Evolutionary conservation across 2,113 vertebrate genomes (phyloP), one percentile per base, ranked within the genome.

Genomic region (Sprattus sprattus): DNA sequence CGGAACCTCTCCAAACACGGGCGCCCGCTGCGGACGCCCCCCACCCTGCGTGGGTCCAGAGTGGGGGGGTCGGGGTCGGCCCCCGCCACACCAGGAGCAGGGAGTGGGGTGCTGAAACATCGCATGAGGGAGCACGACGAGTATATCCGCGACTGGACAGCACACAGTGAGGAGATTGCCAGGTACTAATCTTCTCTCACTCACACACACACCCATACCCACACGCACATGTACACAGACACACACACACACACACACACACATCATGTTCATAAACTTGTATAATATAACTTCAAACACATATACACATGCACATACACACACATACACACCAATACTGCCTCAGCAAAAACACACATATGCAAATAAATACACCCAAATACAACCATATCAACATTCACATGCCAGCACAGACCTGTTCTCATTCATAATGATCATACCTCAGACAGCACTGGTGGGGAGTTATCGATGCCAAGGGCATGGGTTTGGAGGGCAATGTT

Each of bases 151-250:
- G 98, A 99, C 85, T 99, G 98, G 98, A 99, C 98, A 16, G 97
- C 98, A 46, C 98, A 99, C 93, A 96, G 98, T 64, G 98, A 99
- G 92, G 98, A 99, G 94, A 99, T 99, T 87, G 98, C 98, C 93
- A 99, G 98, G 98, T 99, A 95, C 85, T 89, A 81, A 94, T 92
- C 90, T 85, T 44, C 20, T 60, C 89, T 44, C 4, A 82, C 80
- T 32, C 75, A n/a, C 45, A 9, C 67, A 81, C 78, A 81, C 3
- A 18, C 67, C 81, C 67, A 60, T 7, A 50, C 75, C 3, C 57
- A 64, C 57, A 64, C 57, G 22, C 57, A 64, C 57, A 64, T 8
- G 22, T 20, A 83, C 44, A 87, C 50, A 47, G 39, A 39, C 39
- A 39, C 39, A 39, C 39, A 39, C 39, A 39, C 39, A 39, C 39